Evolutionary conservation across 2,888 invertebrate genomes (phyloP), one percentile per base, ranked within the genome.

Genomic region (Lysandra coridon): DNA sequence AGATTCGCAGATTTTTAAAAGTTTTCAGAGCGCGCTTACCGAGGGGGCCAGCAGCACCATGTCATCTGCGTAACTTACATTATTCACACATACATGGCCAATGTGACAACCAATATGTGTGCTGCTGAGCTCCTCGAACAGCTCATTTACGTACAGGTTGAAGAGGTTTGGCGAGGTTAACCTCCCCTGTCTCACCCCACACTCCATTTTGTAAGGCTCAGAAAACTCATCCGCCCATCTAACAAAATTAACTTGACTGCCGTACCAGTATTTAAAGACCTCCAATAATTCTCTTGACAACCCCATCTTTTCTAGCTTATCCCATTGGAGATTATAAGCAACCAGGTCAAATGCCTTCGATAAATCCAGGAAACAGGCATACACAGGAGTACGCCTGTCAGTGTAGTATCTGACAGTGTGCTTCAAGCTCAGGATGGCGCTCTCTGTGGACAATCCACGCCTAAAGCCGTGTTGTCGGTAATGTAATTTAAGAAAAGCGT

Each of bases 401-500:
- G 79, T 74, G 23, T 79, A 79, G 74, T 74, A 79, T n/a, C n/a
- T 40, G 79, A 79, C 76, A 76, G 79, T 73, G 60, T 76, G 33
- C 69, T 75, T 79, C 12, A 79, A 40, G 44, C 69, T 49, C 6
- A 73, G n/a, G 57, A 69, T 78, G n/a, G 78, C 79, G 33, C 74
- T 80, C 37, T 74, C 78, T 14, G 80, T 80, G 37, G 80, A 62
- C 4, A 73, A 4, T 37, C 73, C 33, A 14, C 73, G 14, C 33
- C 73, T 33, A 7, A 73, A 73, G 33, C 73, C 73, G 14, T 73
- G 73, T 10, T 73, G 73, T 30, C 73, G 37, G 33, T 73, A 14
- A 40, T 73, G 73, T 14, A 73, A 17, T n/a, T 17, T 79, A 10
- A 49, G 10, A 23, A 64, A 40, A 14, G 44, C 77, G n/a, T 69